Evolutionary conservation across 2,113 vertebrate genomes (phyloP).

Genomic region (Oophaga pumilio): DNA sequence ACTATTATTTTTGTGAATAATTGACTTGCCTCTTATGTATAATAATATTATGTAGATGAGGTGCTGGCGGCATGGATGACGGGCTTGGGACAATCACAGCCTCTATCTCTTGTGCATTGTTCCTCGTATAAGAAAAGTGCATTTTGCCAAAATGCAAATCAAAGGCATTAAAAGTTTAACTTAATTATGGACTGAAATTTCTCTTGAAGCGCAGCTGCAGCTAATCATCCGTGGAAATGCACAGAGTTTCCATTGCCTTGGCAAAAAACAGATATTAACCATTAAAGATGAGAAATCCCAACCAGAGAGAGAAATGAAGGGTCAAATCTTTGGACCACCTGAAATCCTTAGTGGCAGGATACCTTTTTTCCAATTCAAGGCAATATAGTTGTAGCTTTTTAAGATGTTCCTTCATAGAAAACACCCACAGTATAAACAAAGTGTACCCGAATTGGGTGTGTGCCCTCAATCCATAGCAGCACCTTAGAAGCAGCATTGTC

Average conservation of each 20-base stretch:
- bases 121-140: slow-evolving; percentile 63
- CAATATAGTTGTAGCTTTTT: not conserved
- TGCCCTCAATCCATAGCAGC: no score
- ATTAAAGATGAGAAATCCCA: not conserved
- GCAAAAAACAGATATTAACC: slow-evolving; percentile 12
- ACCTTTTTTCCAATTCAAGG: not conserved
- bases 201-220: slow-evolving; percentile 78
- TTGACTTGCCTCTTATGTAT: slow-evolving; percentile 63
- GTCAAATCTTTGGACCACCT: not conserved
- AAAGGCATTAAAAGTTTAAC: slow-evolving; percentile 69
- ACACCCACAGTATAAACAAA: no score
- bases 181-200: slow-evolving; percentile 80
- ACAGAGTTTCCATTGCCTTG: slow-evolving; percentile 64
- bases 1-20: slow-evolving; percentile 62
- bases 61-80: slow-evolving; percentile 59
- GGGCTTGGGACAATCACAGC: slow-evolving; percentile 68
- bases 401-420: not conserved
- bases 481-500: not conserved
- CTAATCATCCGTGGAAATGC: slow-evolving; percentile 66
- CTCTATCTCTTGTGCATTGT: slow-evolving; percentile 66
- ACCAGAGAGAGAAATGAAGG: not conserved
- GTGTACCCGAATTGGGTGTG: no score
- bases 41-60: slow-evolving; percentile 64
- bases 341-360: not conserved
- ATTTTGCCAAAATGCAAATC: slow-evolving; percentile 77